Evolutionary conservation across 2,888 invertebrate genomes (phyloP).

Genomic region (Campaea margaritaria): DNA sequence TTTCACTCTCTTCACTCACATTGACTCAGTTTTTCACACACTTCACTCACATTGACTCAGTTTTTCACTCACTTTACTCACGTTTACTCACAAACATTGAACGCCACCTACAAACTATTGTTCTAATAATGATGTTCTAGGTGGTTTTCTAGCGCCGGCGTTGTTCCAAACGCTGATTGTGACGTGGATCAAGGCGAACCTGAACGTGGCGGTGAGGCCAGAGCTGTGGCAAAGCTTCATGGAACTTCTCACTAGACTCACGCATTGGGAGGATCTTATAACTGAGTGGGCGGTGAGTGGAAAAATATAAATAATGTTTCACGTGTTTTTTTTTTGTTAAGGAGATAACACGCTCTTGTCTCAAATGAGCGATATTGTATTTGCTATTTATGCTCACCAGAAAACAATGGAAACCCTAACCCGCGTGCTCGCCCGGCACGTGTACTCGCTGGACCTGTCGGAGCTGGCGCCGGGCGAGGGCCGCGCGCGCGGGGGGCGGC

Average conservation of each 20-base stretch:
- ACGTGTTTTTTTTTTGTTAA: too few species aligned
- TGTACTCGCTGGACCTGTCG: conserved; percentile 96
- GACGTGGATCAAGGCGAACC: conserved; percentile 98
- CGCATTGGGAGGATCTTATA: conserved; percentile 97
- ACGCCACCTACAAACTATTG: not conserved
- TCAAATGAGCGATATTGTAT: too few species aligned
- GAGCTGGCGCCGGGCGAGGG: conserved; percentile 87
- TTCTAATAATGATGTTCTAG: conserved; percentile 57
- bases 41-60: too few species aligned
- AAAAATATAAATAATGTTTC: too few species aligned
- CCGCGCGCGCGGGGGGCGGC: conserved; percentile 43
- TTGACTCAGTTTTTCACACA: too few species aligned
- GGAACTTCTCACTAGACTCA: conserved; percentile 93
- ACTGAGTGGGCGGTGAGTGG: conserved; percentile 96
- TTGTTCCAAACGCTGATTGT: conserved; percentile 97
- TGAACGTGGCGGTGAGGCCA: conserved; percentile 95
- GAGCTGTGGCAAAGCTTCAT: conserved; percentile 98
- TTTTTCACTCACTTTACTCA: not conserved
- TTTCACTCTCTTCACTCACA: too few species aligned
- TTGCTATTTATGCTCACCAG: conserved; percentile 64
- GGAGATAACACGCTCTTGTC: too few species aligned
- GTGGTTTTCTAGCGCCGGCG: conserved; percentile 93
- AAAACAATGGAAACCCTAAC: conserved; percentile 99
- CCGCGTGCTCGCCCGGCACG: conserved; percentile 96
- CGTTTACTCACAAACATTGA: not conserved